Conservation (phyloP, 2,888 invertebrate genomes). For the Chymomyza amoena region DNA sequence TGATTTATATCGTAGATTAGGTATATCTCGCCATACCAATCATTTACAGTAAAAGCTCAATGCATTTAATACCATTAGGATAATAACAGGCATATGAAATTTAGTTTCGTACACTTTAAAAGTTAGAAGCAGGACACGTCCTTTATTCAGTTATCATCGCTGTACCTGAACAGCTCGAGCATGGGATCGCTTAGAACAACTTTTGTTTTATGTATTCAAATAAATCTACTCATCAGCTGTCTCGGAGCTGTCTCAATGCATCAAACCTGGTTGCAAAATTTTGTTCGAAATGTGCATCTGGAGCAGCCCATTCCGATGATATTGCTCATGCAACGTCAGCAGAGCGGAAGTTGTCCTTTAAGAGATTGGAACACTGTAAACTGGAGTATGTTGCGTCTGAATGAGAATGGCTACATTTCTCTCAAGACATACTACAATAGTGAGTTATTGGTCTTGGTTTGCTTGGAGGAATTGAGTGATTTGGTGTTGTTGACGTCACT, state of each 20-base stretch:
- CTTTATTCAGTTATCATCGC: background rate
- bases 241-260: background rate
- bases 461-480: slow-evolving; percentile 23
- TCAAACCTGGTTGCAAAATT: background rate
- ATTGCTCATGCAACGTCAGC: background rate
- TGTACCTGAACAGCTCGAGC: background rate
- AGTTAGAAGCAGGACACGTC: background rate
- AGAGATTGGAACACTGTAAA: background rate
- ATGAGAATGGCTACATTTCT: slow-evolving; percentile 19
- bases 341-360: background rate
- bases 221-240: background rate
- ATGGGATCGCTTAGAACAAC: background rate
- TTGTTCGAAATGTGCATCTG: background rate
- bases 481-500: slow-evolving; percentile 21
- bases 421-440: slow-evolving; percentile 4
- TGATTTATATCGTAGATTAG: no score
- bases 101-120: background rate
- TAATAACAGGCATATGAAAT: no score
- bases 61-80: no score
- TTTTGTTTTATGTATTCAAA: background rate
- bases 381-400: slow-evolving; percentile 41
- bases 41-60: no score
- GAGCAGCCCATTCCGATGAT: background rate
- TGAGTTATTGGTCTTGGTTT: slow-evolving; percentile 31
- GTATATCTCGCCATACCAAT: no score